A percentile compares a stretch with the other conserved stretches of the same genome.
phyloP scores from a whole-genome alignment of 2,113 vertebrate species.

The Tetraodon nigroviridis region DNA sequence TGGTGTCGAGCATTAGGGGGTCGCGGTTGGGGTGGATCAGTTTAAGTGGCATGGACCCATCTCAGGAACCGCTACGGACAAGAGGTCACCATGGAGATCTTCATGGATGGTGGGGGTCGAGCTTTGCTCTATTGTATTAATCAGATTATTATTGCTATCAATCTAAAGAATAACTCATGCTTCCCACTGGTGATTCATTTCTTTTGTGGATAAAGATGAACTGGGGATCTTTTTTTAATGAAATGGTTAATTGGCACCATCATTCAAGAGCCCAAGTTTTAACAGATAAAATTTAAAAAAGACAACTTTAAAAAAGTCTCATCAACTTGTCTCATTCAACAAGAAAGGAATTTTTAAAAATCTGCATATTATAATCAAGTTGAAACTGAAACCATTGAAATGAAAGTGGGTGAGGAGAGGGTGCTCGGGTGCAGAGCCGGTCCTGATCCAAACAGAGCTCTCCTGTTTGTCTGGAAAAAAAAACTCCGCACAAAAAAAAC shows the following conservation, averaged over 20 bases:
- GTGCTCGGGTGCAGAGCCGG: too few species aligned
- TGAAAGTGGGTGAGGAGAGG: too few species aligned
- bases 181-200: background rate
- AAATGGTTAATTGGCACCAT: background rate
- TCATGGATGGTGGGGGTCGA: background rate
- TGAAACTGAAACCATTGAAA: too few species aligned
- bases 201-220: background rate
- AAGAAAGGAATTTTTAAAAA: too few species aligned
- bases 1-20: slow-evolving; percentile 54
- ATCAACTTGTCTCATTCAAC: too few species aligned
- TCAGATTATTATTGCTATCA: background rate
- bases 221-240: background rate
- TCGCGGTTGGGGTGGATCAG: slow-evolving; percentile 56
- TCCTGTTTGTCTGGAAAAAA: too few species aligned
- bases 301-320: too few species aligned
- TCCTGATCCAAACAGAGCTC: too few species aligned
- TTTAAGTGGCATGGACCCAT: slow-evolving; percentile 16
- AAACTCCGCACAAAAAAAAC: slow-evolving; percentile 11
- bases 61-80: too few species aligned
- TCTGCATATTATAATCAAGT: too few species aligned
- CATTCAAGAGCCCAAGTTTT: too few species aligned
- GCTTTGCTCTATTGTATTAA: background rate
- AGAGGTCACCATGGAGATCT: background rate
- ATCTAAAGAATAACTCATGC: background rate
- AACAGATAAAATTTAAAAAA: too few species aligned